phyloP scores from a whole-genome alignment of 2,797 vertebrate genomes.

The Babyrousa celebensis region DNA sequence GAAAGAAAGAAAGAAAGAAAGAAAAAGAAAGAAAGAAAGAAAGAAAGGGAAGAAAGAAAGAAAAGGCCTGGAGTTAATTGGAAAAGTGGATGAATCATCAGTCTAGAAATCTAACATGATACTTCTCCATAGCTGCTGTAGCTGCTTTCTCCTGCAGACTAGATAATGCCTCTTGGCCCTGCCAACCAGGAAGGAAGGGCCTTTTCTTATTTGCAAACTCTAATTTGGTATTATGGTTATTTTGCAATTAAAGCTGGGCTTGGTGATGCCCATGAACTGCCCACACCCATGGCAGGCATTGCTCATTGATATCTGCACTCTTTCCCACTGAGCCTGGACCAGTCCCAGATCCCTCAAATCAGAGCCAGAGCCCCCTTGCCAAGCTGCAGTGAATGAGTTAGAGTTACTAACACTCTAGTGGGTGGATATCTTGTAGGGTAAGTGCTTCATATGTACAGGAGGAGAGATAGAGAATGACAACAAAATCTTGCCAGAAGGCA shows the following conservation, averaged over 20 bases:
- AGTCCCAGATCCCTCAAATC: background rate
- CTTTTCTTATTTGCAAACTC: constrained; percentile 19
- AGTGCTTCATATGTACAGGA: background rate
- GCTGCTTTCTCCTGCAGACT: background rate
- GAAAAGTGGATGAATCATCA: background rate
- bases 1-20: too few species aligned
- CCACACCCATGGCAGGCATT: background rate
- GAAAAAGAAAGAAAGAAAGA: too few species aligned
- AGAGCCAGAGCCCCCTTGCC: background rate
- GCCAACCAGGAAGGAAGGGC: background rate
- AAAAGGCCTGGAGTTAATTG: background rate
- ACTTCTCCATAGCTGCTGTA: background rate
- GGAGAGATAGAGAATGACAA: background rate
- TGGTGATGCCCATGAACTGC: background rate
- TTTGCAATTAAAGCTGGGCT: background rate
- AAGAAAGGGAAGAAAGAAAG: background rate
- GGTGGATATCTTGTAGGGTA: background rate
- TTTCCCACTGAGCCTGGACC: background rate
- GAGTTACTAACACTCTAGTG: background rate
- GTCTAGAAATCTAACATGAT: background rate
- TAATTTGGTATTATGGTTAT: background rate
- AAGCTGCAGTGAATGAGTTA: background rate
- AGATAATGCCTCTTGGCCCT: background rate
- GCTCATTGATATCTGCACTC: background rate
- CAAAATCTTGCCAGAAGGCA: background rate